These are phyloP conservation scores for Mormyrus proboscirostris DNA, from an alignment of 2,797 vertebrate species.

Conservation along the genomic window DNA sequence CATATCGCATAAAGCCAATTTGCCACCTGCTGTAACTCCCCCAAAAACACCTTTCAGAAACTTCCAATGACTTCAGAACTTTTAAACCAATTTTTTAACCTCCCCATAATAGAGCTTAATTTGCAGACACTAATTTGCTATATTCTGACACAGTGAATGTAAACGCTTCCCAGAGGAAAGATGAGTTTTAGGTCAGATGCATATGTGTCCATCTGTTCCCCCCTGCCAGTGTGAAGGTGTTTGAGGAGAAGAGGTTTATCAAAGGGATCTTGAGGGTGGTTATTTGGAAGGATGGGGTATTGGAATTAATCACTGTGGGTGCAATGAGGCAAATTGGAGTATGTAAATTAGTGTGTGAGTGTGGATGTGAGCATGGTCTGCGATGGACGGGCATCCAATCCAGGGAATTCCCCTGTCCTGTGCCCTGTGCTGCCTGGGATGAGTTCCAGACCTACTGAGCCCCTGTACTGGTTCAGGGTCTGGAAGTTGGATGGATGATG, in stretches of 20 bases:
- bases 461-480: not conserved
- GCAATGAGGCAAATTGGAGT: not conserved
- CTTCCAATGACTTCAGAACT: slow-evolving; percentile 31
- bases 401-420: not conserved
- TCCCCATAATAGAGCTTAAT: slow-evolving; percentile 26
- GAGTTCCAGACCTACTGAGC: not conserved
- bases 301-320: not conserved
- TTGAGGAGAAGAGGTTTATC: slow-evolving; percentile 7
- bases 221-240: slow-evolving; percentile 43
- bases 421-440: not conserved
- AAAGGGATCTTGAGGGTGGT: not conserved
- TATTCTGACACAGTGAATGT: slow-evolving; percentile 42
- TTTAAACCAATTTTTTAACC: slow-evolving; percentile 36
- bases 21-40: slow-evolving; percentile 10
- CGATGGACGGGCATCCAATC: not conserved
- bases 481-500: not conserved
- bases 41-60: slow-evolving; percentile 8
- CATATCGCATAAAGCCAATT: slow-evolving; percentile 18
- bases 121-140: slow-evolving; percentile 32
- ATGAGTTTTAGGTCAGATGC: slow-evolving; percentile 59
- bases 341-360: not conserved
- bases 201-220: slow-evolving; percentile 58
- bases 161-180: slow-evolving; percentile 48
- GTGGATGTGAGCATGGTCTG: not conserved
- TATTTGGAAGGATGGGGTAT: not conserved